Conservation (phyloP, 2,888 invertebrate species). For the Mamestra brassicae region DNA sequence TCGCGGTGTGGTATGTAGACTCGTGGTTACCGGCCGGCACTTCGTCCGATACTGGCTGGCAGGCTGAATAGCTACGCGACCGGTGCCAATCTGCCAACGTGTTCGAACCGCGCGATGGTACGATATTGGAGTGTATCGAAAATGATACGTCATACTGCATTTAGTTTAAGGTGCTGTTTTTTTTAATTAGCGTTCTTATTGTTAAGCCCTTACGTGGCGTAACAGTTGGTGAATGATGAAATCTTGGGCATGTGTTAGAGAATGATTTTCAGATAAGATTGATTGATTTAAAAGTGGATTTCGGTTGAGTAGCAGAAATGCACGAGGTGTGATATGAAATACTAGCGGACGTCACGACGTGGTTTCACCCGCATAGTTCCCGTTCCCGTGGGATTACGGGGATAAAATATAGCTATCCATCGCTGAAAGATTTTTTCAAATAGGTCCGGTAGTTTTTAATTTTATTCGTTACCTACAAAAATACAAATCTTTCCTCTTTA, state of each 20-base stretch:
- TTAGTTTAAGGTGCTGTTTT: slow-evolving; percentile 14
- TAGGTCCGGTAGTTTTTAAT: too few relatives aligned
- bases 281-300: not conserved
- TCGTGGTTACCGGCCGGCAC: slow-evolving; percentile 58
- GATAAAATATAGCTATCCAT: too few relatives aligned
- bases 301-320: not conserved
- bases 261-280: not conserved
- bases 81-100: slow-evolving; percentile 67
- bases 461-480: too few relatives aligned
- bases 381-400: too few relatives aligned
- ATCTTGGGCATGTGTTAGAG: not conserved
- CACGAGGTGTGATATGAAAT: too few relatives aligned
- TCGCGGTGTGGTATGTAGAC: not conserved
- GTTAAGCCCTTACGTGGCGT: slow-evolving; percentile 10
- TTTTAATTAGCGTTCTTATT: not conserved
- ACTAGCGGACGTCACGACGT: too few relatives aligned
- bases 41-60: slow-evolving; percentile 57
- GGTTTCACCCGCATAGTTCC: too few relatives aligned
- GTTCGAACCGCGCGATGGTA: slow-evolving; percentile 62
- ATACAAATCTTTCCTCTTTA: too few relatives aligned
- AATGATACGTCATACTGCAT: slow-evolving; percentile 65
- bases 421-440: too few relatives aligned
- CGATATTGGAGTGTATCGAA: slow-evolving; percentile 57
- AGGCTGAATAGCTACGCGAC: slow-evolving; percentile 43
- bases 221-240: not conserved